These are phyloP conservation scores for Myiozetetes cayanensis DNA, from an alignment of 2,113 vertebrate species.

Conservation along the genomic window DNA sequence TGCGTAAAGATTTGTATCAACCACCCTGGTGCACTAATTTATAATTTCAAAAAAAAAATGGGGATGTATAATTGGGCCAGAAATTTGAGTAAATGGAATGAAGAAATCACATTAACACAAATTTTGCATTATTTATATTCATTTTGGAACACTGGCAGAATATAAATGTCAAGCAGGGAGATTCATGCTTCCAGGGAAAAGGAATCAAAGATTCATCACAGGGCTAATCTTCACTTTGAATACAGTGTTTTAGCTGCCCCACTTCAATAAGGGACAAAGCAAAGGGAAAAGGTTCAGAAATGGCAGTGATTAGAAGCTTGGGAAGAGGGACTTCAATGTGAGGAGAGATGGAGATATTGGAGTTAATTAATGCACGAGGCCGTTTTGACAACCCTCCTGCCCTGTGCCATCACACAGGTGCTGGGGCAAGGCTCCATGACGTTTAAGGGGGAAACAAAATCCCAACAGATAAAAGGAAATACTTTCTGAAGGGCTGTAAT, in stretches of 20 bases:
- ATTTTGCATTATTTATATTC: constrained; percentile 62
- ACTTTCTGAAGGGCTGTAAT: constrained; percentile 35
- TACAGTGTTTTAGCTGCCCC: neutral
- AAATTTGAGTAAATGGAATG: constrained; percentile 20
- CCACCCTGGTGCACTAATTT: neutral
- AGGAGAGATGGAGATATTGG: neutral
- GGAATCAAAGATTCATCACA: constrained; percentile 43
- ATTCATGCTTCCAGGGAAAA: constrained; percentile 4
- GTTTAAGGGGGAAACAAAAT: constrained; percentile 17
- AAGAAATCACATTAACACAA: constrained; percentile 43
- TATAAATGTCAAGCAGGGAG: constrained; percentile 41
- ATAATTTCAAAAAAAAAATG: neutral
- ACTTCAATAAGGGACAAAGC: neutral
- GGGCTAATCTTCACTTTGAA: neutral
- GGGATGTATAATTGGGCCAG: neutral
- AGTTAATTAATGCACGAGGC: neutral
- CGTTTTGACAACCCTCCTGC: neutral
- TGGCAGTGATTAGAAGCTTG: neutral
- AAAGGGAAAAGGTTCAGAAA: neutral
- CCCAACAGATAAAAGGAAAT: constrained; percentile 1
- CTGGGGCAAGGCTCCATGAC: neutral
- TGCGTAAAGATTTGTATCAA: neutral
- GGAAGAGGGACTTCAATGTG: neutral
- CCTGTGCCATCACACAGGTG: neutral
- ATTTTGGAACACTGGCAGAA: constrained; percentile 42